phyloP scores from a whole-genome alignment of 2,113 vertebrate species.

The Hemiscyllium ocellatum region DNA sequence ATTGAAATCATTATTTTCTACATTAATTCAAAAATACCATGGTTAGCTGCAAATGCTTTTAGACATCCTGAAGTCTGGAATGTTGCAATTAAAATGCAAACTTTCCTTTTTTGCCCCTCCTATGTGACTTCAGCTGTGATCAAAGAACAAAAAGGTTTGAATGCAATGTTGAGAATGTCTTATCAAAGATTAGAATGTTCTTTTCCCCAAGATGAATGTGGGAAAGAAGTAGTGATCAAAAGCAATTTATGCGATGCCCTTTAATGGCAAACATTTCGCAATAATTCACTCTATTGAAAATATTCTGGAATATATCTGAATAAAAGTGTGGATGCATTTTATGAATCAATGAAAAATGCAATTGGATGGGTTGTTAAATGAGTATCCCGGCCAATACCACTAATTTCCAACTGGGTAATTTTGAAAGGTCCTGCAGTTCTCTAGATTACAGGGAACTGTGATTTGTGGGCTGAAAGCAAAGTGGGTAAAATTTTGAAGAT shows the following conservation, averaged over 20 bases:
- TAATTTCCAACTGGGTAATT: background rate
- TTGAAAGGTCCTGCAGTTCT: background rate
- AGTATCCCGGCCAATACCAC: background rate
- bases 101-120: background rate
- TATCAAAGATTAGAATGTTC: background rate
- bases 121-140: background rate
- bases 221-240: background rate
- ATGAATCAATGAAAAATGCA: background rate
- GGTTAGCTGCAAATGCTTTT: background rate
- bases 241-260: background rate
- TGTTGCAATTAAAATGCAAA: background rate
- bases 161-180: background rate
- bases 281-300: background rate
- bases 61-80: background rate
- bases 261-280: background rate
- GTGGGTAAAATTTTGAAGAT: background rate
- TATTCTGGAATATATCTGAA: background rate
- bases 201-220: background rate
- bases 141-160: background rate
- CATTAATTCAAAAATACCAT: background rate
- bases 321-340: background rate
- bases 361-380: background rate
- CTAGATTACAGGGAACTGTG: background rate
- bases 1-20: background rate
- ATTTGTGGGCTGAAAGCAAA: background rate